phyloP scores from a whole-genome alignment of 2,888 invertebrate species.

The Lepeophtheirus nordmannii region DNA sequence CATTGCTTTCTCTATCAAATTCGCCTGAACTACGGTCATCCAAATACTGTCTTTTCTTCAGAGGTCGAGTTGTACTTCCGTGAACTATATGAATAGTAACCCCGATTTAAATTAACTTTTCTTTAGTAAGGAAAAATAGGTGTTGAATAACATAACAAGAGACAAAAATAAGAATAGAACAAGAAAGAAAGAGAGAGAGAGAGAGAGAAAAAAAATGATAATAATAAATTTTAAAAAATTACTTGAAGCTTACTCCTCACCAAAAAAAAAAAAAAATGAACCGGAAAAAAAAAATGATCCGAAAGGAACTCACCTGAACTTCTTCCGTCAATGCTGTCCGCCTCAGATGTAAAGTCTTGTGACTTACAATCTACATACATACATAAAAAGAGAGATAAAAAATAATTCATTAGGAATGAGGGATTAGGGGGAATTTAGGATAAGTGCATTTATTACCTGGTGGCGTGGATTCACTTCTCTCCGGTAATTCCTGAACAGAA shows the following conservation, averaged over 20 bases:
- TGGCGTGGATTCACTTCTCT: background rate
- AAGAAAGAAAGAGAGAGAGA: background rate
- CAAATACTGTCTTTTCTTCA: background rate
- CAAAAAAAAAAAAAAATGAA: background rate
- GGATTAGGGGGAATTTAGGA: too few species aligned
- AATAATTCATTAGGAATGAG: too few species aligned
- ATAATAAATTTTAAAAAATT: too few species aligned
- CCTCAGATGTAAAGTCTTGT: slow-evolving; percentile 22
- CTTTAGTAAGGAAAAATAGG: too few species aligned
- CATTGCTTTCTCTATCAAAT: slow-evolving; percentile 9
- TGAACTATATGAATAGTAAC: background rate
- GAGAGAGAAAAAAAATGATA: background rate
- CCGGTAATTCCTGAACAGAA: background rate
- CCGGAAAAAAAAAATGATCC: background rate
- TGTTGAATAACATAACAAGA: too few species aligned
- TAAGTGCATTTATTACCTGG: background rate
- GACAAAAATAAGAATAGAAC: background rate
- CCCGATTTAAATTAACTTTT: background rate
- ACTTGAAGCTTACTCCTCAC: too few species aligned
- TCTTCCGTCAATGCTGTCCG: slow-evolving; percentile 24
- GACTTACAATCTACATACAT: slow-evolving; percentile 12
- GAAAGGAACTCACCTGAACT: slow-evolving; percentile 19
- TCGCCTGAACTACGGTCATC: slow-evolving; percentile 1
- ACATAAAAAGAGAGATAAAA: background rate
- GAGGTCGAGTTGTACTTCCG: slow-evolving; percentile 2